Conservation (phyloP, 2,888 invertebrate species). For the Aspidiotus destructor region DNA sequence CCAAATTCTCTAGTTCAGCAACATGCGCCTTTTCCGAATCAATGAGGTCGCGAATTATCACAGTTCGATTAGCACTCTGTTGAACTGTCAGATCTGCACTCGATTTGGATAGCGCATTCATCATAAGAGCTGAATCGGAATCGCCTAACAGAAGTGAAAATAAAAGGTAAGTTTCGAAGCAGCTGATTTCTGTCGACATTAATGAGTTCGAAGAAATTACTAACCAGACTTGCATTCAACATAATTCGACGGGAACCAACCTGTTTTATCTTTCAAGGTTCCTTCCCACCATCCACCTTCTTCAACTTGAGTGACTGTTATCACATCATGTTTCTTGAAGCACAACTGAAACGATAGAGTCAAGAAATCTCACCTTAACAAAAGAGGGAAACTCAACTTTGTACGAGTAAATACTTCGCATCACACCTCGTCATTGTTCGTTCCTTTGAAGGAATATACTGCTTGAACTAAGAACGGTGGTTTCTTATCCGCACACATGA, state of each 20-base stretch:
- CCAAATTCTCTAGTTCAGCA: constrained; percentile 73
- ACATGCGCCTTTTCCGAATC: constrained; percentile 89
- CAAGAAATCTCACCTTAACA: constrained; percentile 26
- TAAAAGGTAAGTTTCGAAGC: too few species aligned
- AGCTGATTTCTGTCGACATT: too few species aligned
- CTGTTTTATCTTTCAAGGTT: constrained; percentile 85
- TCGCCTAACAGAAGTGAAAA: too few species aligned
- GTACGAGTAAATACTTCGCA: background rate
- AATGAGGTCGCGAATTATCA: constrained; percentile 78
- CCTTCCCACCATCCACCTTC: constrained; percentile 99
- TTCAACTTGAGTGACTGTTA: constrained; percentile 88
- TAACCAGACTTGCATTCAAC: constrained; percentile 59
- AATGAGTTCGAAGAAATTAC: too few species aligned
- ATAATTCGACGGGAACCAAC: constrained; percentile 98
- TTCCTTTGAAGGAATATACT: constrained; percentile 85
- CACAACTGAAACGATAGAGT: constrained; percentile 57
- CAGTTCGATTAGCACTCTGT: constrained; percentile 66
- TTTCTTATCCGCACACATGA: constrained; percentile 26
- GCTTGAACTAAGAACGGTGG: constrained; percentile 68
- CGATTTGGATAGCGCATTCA: constrained; percentile 32
- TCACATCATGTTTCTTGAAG: constrained; percentile 91
- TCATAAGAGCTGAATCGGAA: background rate
- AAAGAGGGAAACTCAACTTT: background rate
- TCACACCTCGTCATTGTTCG: constrained; percentile 89
- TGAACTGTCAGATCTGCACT: constrained; percentile 41